Conservation (phyloP, 1,140 invertebrate genomes). For the Euglossa dilemma region DNA sequence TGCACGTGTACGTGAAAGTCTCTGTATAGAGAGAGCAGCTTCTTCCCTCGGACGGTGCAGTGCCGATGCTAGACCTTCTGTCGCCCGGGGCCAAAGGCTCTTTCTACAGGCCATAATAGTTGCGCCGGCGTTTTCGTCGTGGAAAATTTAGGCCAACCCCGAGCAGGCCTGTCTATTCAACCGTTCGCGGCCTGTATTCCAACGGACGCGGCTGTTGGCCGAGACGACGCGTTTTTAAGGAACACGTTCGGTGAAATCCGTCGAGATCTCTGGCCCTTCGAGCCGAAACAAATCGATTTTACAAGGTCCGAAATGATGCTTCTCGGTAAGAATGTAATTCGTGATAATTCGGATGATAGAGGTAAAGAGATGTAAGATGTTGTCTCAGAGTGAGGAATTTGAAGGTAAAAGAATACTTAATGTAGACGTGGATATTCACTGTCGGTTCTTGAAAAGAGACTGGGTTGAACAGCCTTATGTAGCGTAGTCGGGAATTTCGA, state of each 20-base stretch:
- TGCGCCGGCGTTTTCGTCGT: conserved; percentile 28
- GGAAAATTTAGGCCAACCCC: conserved; percentile 56
- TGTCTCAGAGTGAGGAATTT: conserved; percentile 9
- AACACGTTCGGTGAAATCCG: too few species aligned
- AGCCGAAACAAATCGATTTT: too few species aligned
- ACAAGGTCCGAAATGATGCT: not conserved
- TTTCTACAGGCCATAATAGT: not conserved
- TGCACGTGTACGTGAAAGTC: conserved; percentile 16
- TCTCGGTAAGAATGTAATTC: not conserved
- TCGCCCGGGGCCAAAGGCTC: conserved; percentile 37
- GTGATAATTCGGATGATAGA: too few species aligned
- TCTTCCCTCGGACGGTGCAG: not conserved
- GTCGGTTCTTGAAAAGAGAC: too few species aligned
- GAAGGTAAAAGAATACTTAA: conserved; percentile 21
- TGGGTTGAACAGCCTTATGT: not conserved
- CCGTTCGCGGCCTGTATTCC: not conserved
- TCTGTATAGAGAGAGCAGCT: not conserved
- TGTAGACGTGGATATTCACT: conserved; percentile 6
- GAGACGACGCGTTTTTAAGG: not conserved
- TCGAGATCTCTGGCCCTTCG: too few species aligned
- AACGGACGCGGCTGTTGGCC: not conserved
- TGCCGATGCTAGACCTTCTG: conserved; percentile 46
- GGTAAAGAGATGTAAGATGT: too few species aligned
- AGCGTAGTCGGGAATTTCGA: too few species aligned
- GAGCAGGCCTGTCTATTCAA: conserved; percentile 51